A percentile compares a stretch with the other conserved stretches of the same genome.
Conservation (phyloP, 2,888 invertebrate genomes). For the Acanthococcus lagerstroemiae region DNA sequence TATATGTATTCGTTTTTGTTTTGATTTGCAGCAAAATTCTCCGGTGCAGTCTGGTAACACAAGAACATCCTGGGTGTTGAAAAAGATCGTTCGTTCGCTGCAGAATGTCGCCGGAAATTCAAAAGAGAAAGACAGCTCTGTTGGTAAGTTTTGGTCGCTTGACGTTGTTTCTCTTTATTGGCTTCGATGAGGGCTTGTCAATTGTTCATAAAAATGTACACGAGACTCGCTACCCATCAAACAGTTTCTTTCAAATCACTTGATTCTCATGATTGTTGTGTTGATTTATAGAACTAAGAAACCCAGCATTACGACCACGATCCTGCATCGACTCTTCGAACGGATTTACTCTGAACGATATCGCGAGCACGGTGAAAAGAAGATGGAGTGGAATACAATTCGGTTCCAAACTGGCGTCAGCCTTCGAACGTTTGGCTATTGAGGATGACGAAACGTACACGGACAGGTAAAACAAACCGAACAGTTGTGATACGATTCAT, state of each 20-base stretch:
- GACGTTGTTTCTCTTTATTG: background rate
- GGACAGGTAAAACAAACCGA: conserved; percentile 63
- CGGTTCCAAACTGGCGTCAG: conserved; percentile 60
- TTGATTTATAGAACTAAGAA: background rate
- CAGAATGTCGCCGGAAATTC: conserved; percentile 14
- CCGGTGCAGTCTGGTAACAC: conserved; percentile 13
- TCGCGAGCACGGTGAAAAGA: conserved; percentile 42
- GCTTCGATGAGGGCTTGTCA: background rate
- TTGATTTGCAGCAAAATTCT: conserved; percentile 15
- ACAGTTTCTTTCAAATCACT: no score
- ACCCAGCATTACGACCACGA: conserved; percentile 48
- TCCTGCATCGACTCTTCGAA: conserved; percentile 55
- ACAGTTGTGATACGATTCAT: no score
- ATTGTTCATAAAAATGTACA: background rate
- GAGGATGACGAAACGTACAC: conserved; percentile 56
- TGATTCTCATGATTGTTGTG: no score
- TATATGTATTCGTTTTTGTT: background rate
- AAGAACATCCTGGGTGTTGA: conserved; percentile 50
- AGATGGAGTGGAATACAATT: conserved; percentile 64
- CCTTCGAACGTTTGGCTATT: conserved; percentile 57
- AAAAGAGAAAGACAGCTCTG: no score
- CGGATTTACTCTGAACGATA: conserved; percentile 32
- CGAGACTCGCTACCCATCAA: no score
- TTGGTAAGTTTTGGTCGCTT: background rate
- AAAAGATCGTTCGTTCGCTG: conserved; percentile 48